A percentile compares a stretch with the other conserved stretches of the same genome.
These are phyloP conservation scores for Zophobas atratus DNA, from an alignment of 1,140 invertebrate species.

Conservation along the genomic window DNA sequence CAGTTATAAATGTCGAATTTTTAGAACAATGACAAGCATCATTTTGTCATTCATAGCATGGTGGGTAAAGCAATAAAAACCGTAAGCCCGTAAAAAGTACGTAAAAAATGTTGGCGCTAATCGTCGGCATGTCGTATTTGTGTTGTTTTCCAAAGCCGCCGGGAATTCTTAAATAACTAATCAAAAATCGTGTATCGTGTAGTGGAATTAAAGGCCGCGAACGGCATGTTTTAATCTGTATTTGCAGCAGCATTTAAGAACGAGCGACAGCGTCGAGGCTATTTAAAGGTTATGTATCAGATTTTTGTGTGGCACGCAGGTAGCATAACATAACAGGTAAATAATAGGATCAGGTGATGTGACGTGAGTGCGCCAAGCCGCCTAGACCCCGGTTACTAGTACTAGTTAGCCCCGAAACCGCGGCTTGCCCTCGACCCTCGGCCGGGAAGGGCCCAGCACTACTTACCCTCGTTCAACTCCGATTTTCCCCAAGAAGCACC, in stretches of 20 bases:
- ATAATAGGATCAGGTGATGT: constrained; percentile 40
- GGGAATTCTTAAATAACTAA: background rate
- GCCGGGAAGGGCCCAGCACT: constrained; percentile 24
- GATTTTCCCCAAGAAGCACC: constrained; percentile 56
- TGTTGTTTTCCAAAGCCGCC: background rate
- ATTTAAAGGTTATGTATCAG: constrained; percentile 21
- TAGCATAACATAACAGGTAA: background rate
- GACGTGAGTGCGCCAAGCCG: constrained; percentile 22
- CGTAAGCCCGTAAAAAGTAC: background rate
- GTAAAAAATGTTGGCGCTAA: constrained; percentile 13
- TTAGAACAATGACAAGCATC: background rate
- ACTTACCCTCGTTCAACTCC: constrained; percentile 55
- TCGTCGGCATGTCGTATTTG: background rate
- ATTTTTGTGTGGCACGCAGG: constrained; percentile 35
- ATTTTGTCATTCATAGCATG: background rate
- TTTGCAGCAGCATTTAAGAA: background rate
- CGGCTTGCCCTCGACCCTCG: constrained; percentile 7
- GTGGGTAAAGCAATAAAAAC: background rate
- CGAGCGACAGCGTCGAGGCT: background rate
- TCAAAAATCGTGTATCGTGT: too few relatives aligned
- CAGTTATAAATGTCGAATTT: background rate
- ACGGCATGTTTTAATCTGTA: background rate
- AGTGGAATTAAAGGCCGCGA: background rate
- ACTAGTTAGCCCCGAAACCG: background rate
- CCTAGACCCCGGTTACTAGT: background rate